These are phyloP conservation scores for Actinia tenebrosa DNA, from an alignment of 64 coral and sea anemone genomes.

Conservation along the genomic window DNA sequence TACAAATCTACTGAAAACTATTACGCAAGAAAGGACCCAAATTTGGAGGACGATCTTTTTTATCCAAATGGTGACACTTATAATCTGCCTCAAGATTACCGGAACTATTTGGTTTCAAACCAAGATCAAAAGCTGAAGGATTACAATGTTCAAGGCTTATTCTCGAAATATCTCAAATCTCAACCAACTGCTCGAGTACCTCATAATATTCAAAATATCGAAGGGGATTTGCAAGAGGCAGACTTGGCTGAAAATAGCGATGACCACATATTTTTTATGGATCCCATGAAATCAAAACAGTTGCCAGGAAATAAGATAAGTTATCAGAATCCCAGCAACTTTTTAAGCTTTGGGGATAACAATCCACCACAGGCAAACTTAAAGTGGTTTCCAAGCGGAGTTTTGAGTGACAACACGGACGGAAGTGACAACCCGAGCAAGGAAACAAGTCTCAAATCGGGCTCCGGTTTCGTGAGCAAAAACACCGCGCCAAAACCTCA, in stretches of 20 bases:
- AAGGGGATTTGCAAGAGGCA: neutral
- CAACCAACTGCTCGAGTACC: neutral
- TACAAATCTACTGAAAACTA: neutral
- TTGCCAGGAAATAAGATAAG: neutral
- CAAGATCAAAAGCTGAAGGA: neutral
- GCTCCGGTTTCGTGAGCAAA: neutral
- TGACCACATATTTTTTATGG: slow-evolving; percentile 9
- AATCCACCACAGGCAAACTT: neutral
- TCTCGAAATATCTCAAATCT: neutral
- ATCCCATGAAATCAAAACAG: neutral
- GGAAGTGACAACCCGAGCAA: neutral
- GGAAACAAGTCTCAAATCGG: neutral
- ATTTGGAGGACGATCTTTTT: neutral
- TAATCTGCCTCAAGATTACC: neutral
- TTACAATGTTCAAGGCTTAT: neutral
- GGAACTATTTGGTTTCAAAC: neutral
- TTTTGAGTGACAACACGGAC: neutral
- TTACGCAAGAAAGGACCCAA: neutral
- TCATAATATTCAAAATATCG: neutral
- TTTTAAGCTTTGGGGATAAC: neutral
- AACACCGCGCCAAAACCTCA: neutral
- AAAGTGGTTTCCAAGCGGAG: neutral
- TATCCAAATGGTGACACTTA: neutral
- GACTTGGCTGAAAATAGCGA: slow-evolving; percentile 7
- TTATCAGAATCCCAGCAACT: neutral